Conservation (phyloP, 2,888 invertebrate species). For the Lycophotia porphyrea region DNA sequence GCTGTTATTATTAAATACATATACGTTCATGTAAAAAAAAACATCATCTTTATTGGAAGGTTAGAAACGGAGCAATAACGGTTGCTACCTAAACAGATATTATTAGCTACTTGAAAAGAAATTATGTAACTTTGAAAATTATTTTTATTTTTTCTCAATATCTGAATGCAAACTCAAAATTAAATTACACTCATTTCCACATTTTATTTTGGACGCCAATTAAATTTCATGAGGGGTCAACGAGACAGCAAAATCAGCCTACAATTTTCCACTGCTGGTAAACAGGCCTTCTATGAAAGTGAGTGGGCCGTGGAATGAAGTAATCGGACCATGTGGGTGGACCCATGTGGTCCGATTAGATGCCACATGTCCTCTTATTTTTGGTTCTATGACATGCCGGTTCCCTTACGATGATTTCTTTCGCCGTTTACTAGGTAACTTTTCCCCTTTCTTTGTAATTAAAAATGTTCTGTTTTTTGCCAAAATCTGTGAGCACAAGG, state of each 20-base stretch:
- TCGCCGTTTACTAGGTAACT: not conserved
- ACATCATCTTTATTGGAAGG: constrained; percentile 29
- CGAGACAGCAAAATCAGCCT: not conserved
- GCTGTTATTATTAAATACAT: constrained; percentile 30
- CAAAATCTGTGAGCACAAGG: not conserved
- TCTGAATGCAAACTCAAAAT: not conserved
- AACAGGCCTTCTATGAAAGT: not conserved
- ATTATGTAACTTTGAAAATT: not conserved
- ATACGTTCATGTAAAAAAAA: constrained; percentile 19
- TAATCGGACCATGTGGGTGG: too few species aligned
- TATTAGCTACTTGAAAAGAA: constrained; percentile 8
- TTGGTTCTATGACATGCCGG: not conserved
- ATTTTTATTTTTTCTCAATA: not conserved
- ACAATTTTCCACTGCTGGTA: not conserved
- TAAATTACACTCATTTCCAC: not conserved
- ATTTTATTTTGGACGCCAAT: constrained; percentile 1
- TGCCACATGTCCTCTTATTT: not conserved
- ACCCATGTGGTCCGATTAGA: not conserved
- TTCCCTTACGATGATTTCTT: not conserved
- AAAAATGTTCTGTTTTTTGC: not conserved
- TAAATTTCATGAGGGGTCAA: not conserved
- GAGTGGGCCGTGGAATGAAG: too few species aligned
- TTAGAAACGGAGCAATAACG: constrained; percentile 22
- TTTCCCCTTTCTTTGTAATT: not conserved
- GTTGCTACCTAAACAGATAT: constrained; percentile 15